These are phyloP conservation scores for Columba guinea DNA, from an alignment of 2,797 vertebrate species.

Conservation along the genomic window DNA sequence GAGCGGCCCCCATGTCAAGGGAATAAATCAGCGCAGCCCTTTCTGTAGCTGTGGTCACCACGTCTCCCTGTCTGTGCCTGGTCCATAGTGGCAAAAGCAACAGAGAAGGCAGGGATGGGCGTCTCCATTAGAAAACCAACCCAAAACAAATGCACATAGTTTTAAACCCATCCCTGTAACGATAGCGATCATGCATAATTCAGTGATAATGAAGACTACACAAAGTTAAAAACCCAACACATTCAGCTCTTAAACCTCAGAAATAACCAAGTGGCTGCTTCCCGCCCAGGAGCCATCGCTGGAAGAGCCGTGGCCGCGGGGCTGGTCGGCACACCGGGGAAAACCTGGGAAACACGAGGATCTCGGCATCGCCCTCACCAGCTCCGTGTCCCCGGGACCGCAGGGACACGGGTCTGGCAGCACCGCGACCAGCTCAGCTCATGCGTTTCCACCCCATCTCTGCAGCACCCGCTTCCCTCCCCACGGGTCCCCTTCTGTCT, in stretches of 20 bases:
- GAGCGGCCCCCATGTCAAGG: fast-evolving
- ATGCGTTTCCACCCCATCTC: fast-evolving
- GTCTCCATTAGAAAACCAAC: not conserved
- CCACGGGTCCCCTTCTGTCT: not conserved
- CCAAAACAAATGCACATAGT: fast-evolving
- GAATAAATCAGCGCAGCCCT: fast-evolving
- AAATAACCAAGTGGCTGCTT: not conserved
- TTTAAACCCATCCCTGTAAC: not conserved
- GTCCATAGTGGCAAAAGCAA: not conserved
- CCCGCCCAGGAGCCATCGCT: not conserved
- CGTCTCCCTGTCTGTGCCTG: not conserved
- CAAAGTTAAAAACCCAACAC: fast-evolving
- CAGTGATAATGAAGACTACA: fast-evolving
- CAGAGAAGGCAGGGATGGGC: not conserved
- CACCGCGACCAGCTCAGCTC: fast-evolving
- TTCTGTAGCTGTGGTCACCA: fast-evolving
- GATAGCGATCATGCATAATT: not conserved
- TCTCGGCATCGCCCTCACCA: not conserved
- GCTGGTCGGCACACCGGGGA: fast-evolving
- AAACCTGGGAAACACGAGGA: not conserved
- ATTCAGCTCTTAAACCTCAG: not conserved
- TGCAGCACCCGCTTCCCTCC: not conserved
- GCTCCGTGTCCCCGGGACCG: fast-evolving
- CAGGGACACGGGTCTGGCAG: fast-evolving
- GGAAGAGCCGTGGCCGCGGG: not conserved